Base-by-base conservation (phyloP, 2,113 vertebrate genomes). In the Menidia beryllina region DNA sequence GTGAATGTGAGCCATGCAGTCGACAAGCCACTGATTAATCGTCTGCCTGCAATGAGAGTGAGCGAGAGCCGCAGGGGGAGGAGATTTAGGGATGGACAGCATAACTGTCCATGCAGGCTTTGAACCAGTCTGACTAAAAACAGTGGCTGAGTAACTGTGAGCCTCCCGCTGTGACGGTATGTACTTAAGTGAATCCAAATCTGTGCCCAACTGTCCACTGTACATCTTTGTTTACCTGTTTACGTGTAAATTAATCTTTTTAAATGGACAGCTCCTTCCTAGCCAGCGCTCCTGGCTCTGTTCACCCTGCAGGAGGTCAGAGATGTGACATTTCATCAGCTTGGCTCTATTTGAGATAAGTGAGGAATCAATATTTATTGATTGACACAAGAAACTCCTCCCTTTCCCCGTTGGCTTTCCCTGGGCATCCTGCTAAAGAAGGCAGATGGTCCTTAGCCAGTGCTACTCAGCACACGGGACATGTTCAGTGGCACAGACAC, bases 1-100 rank as follows among this genome's bases (percentile, higher is more conserved):
- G 70, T 82, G 68, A 80, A 72, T 79, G 60, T 74, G 58, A 88
- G 69, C 72, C 85, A 81, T 66, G 58, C 53, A 24, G 74, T 59
- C 74, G 53, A 83, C 62, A 77, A 88, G 75, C 69, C 80, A 12
- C 81, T 85, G 88, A 91, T 89, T 84, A 90, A 87, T 83, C 76
- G 81, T 88, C 66, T 75, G 72, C 41, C 75, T 69, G 82, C 75
- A 76, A 83, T 47, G 49, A 77, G 65, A 75, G 56, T 71, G 61
- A 75, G 69, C 36, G 61, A 74, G 60, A 84, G 75, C 75, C 25
- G 71, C 58, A 53, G 63, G 11, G 69, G 41, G 41, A 65, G 54
- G 75, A 26, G 64, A 47, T 62, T 77, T 65, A 36, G 51, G 76
- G 82, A 70, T 78, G 61, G 71, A 38, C 15, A 25, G 62, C 14